A percentile compares a stretch with the other conserved stretches of the same genome.
These are phyloP conservation scores for Cybosia mesomella DNA, from an alignment of 2,888 invertebrate genomes.

Conservation along the genomic window DNA sequence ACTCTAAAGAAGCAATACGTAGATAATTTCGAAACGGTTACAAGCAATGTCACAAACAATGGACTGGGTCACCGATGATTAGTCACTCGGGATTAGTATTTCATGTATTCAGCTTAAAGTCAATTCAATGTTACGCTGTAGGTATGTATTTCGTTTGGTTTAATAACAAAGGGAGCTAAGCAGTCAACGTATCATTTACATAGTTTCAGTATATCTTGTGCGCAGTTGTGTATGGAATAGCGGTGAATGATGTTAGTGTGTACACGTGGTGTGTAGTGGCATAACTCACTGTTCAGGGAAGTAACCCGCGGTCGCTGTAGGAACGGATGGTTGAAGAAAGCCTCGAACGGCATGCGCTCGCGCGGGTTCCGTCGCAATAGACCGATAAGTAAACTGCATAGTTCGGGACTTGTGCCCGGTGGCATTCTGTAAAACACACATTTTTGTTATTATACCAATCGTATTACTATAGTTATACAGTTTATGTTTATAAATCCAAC, in stretches of 20 bases:
- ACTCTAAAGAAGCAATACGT: constrained; percentile 29
- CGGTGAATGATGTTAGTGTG: constrained; percentile 27
- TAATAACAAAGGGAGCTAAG: constrained; percentile 26
- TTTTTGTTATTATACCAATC: neutral
- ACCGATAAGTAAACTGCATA: constrained; percentile 94
- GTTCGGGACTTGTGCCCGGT: constrained; percentile 95
- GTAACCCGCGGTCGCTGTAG: constrained; percentile 89
- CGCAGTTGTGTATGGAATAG: constrained; percentile 19
- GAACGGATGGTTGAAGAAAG: constrained; percentile 98
- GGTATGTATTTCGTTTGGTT: constrained; percentile 27
- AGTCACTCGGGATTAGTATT: constrained; percentile 57
- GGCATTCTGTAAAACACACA: constrained; percentile 92
- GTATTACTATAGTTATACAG: neutral
- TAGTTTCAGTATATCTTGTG: constrained; percentile 24
- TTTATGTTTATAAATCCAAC: neutral
- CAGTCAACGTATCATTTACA: constrained; percentile 22
- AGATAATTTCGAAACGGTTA: constrained; percentile 47
- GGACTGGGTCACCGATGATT: constrained; percentile 49
- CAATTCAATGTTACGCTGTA: constrained; percentile 44
- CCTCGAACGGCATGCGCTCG: constrained; percentile 98
- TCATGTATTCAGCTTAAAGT: constrained; percentile 53
- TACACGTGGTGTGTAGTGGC: constrained; percentile 8
- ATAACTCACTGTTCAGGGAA: constrained; percentile 79
- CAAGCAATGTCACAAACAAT: constrained; percentile 48
- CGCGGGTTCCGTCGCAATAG: constrained; percentile 96